A percentile compares a stretch with the other conserved stretches of the same genome.
Conservation (phyloP, 92 coral and sea anemone species). For the Palythoa heliodiscus region DNA sequence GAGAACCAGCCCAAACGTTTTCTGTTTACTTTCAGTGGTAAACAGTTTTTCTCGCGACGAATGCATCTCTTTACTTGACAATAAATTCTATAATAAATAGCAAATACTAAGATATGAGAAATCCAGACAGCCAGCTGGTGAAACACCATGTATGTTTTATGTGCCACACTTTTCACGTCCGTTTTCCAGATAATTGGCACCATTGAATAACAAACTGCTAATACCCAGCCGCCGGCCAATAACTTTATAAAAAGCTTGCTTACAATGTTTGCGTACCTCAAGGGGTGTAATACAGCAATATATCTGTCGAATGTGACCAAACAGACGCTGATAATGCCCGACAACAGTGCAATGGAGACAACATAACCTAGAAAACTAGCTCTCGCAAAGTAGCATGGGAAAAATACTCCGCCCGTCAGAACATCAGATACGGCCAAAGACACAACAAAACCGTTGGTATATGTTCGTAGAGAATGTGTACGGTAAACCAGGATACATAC, state of each 20-base stretch:
- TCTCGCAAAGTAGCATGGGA: constrained; percentile 34
- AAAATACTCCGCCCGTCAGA: constrained; percentile 28
- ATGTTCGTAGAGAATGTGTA: constrained; percentile 2
- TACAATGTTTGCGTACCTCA: constrained; percentile 9
- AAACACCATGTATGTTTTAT: constrained; percentile 29
- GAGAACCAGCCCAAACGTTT: constrained; percentile 9
- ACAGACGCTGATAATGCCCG: constrained; percentile 3
- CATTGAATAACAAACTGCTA: neutral
- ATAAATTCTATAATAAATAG: constrained; percentile 7
- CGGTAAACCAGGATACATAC: constrained; percentile 13
- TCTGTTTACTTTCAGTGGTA: neutral
- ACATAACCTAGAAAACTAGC: constrained; percentile 4
- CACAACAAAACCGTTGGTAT: constrained; percentile 27
- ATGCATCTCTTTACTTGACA: neutral
- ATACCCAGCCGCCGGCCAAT: neutral
- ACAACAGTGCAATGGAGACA: constrained; percentile 6
- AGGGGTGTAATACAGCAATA: neutral
- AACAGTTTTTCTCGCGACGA: neutral
- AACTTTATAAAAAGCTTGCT: constrained; percentile 5
- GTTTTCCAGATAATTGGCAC: constrained; percentile 19
- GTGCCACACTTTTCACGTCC: neutral
- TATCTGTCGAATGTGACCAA: constrained; percentile 29
- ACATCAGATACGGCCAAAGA: constrained; percentile 26
- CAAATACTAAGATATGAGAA: constrained; percentile 5
- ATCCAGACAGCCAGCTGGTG: neutral